Evolutionary conservation across 2,797 vertebrate genomes (phyloP).

Genomic region (Prionace glauca): DNA sequence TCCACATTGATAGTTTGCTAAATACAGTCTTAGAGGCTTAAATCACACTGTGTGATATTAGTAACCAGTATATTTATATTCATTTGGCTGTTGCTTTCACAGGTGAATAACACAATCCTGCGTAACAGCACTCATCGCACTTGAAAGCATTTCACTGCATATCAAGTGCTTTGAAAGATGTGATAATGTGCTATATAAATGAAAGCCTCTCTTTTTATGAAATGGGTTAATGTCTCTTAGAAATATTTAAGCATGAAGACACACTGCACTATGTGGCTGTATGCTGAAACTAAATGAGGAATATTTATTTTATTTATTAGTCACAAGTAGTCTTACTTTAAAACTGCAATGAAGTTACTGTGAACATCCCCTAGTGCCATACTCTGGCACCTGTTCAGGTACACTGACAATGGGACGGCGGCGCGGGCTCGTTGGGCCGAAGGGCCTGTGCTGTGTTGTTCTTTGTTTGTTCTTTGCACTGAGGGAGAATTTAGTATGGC

Average conservation of each 20-base stretch:
- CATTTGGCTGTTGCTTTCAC: not conserved
- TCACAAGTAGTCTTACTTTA: too few relatives aligned
- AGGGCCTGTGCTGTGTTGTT: too few relatives aligned
- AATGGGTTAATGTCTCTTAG: not conserved
- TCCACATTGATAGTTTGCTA: slow-evolving; percentile 16
- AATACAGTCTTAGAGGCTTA: not conserved
- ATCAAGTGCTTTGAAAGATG: not conserved
- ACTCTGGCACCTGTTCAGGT: too few relatives aligned
- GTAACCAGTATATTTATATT: not conserved
- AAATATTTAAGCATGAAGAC: not conserved
- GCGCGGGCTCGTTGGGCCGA: too few relatives aligned
- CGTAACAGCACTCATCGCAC: not conserved
- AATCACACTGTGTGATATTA: slow-evolving; percentile 27
- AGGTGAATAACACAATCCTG: not conserved
- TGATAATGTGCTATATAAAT: not conserved
- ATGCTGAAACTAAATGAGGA: not conserved
- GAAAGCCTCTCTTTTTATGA: not conserved
- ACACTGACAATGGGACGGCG: too few relatives aligned
- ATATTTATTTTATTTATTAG: too few relatives aligned
- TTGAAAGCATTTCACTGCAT: not conserved
- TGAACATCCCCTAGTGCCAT: too few relatives aligned
- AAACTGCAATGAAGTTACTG: too few relatives aligned
- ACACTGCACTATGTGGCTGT: not conserved
- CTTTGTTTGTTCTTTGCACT: too few relatives aligned
- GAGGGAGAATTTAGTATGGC: too few relatives aligned